phyloP scores from a whole-genome alignment of 1,140 invertebrate species.

The Luehdorfia chinensis region DNA sequence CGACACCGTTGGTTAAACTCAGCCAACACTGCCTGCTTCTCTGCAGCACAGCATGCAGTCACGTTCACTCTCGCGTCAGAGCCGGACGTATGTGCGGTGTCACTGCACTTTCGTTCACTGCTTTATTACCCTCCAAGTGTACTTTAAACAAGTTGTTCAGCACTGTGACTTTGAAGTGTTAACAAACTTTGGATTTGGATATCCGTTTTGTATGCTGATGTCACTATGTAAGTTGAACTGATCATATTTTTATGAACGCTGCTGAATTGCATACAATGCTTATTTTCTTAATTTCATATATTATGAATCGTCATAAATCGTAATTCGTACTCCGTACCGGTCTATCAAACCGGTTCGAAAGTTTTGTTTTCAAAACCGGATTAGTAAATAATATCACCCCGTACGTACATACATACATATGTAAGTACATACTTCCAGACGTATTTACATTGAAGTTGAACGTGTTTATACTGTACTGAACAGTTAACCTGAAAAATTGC shows the following conservation, averaged over 20 bases:
- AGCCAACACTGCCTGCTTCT: neutral
- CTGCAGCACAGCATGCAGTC: constrained; percentile 29
- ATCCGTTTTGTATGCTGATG: constrained; percentile 4
- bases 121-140: constrained; percentile 16
- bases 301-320: constrained; percentile 5
- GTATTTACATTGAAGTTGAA: no score
- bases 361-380: constrained; percentile 53
- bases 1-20: neutral
- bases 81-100: constrained; percentile 33
- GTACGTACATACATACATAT: constrained; percentile 1
- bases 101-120: neutral
- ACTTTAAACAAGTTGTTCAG: constrained; percentile 24
- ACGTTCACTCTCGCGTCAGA: constrained; percentile 35
- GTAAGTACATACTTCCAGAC: no score
- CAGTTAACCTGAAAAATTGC: no score
- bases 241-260: neutral
- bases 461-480: no score
- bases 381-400: constrained; percentile 32
- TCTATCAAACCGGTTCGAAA: constrained; percentile 54
- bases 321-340: constrained; percentile 21
- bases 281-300: neutral
- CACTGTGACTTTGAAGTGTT: constrained; percentile 28
- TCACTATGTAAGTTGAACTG: constrained; percentile 19
- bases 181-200: constrained; percentile 22
- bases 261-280: no score